phyloP scores from a whole-genome alignment of 35 echinoderm and acorn worm species.

The Stichopus chloronotus region DNA sequence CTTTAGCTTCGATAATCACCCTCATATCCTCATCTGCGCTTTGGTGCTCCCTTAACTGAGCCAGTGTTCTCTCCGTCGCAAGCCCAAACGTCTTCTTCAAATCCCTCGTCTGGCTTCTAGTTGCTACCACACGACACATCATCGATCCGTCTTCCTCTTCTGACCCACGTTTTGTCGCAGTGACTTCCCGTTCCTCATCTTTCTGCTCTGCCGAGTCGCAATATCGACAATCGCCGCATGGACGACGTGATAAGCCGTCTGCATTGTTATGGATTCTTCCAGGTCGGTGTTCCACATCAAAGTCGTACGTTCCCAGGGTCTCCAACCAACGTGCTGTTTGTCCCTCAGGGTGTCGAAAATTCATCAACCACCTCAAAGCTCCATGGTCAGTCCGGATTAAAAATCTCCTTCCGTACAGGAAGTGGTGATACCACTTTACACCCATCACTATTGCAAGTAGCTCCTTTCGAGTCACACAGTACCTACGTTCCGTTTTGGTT shows the following conservation, averaged over 20 bases:
- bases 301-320: constrained; percentile 28
- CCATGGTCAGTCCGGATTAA: constrained; percentile 59
- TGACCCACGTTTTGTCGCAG: not conserved
- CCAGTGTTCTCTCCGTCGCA: too few relatives aligned
- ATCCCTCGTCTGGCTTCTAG: not conserved
- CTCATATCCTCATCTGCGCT: too few relatives aligned
- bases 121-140: too few relatives aligned
- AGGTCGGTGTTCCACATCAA: constrained; percentile 63
- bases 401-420: constrained; percentile 64
- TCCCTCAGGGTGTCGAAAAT: constrained; percentile 37
- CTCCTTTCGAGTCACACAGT: constrained; percentile 63
- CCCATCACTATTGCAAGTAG: constrained; percentile 32
- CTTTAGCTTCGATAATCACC: too few relatives aligned
- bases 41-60: too few relatives aligned
- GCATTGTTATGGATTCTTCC: constrained; percentile 35
- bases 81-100: not conserved
- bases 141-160: too few relatives aligned
- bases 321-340: constrained; percentile 35
- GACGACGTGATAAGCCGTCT: constrained; percentile 39
- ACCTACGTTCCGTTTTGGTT: not conserved
- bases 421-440: constrained; percentile 71
- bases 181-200: not conserved
- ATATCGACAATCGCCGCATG: not conserved
- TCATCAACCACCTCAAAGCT: constrained; percentile 66
- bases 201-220: not conserved